phyloP scores from a whole-genome alignment of 1,140 invertebrate species.

The Pseudomyrmex cubaensis region DNA sequence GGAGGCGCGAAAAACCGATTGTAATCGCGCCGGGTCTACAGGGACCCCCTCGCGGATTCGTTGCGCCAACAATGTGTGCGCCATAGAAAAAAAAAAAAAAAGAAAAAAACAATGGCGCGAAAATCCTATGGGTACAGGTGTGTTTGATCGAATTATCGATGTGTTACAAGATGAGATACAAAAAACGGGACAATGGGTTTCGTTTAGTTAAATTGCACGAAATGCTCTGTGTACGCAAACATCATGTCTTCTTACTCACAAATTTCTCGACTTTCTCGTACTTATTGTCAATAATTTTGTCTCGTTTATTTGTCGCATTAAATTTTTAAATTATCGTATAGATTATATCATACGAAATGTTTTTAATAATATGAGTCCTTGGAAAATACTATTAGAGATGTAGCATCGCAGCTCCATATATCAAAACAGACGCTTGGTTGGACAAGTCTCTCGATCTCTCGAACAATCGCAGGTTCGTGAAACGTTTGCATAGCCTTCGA shows the following conservation, averaged over 20 bases:
- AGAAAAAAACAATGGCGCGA: slow-evolving; percentile 16
- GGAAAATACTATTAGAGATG: too few species aligned
- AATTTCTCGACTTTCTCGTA: not conserved
- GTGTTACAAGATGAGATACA: slow-evolving; percentile 33
- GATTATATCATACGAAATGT: too few species aligned
- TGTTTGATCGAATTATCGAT: slow-evolving; percentile 59
- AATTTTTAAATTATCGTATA: too few species aligned
- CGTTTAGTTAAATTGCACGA: slow-evolving; percentile 23
- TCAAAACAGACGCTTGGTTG: slow-evolving; percentile 18
- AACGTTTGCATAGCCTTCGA: not conserved
- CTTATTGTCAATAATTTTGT: not conserved
- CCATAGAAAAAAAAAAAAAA: slow-evolving; percentile 5
- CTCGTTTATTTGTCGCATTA: not conserved
- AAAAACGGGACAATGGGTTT: slow-evolving; percentile 24
- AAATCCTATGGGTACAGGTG: too few species aligned
- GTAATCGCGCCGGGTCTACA: slow-evolving; percentile 52
- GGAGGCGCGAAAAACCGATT: slow-evolving; percentile 66
- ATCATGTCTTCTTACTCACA: not conserved
- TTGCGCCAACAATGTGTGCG: slow-evolving; percentile 51
- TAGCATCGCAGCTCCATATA: slow-evolving; percentile 14
- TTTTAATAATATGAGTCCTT: too few species aligned
- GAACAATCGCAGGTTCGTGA: slow-evolving; percentile 32
- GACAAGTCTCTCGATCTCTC: slow-evolving; percentile 40
- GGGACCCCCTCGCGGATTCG: slow-evolving; percentile 61
- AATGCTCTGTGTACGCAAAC: not conserved